phyloP scores from a whole-genome alignment of 1,140 invertebrate species.

The Drosophila elegans region DNA sequence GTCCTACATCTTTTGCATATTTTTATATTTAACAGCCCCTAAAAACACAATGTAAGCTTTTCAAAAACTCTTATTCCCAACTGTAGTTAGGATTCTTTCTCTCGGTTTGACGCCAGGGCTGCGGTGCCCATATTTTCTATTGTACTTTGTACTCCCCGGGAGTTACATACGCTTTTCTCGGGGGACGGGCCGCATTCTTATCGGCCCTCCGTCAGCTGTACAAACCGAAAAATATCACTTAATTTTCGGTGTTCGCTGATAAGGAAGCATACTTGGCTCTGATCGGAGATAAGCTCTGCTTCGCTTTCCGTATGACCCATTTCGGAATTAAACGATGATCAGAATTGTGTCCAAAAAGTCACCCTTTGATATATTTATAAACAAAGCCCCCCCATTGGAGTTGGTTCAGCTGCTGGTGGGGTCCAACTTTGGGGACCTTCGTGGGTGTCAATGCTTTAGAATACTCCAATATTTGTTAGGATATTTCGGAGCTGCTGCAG shows the following conservation, averaged over 20 bases:
- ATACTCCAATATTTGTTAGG: constrained; percentile 25
- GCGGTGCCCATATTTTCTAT: too few relatives aligned
- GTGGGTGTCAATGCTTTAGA: constrained; percentile 9
- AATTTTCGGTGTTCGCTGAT: constrained; percentile 61
- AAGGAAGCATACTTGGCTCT: constrained; percentile 36
- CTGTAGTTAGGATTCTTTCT: too few relatives aligned
- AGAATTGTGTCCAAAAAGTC: constrained; percentile 5
- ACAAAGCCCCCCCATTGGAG: constrained; percentile 16
- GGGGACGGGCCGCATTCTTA: constrained; percentile 10
- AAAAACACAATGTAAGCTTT: background rate
- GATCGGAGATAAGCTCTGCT: constrained; percentile 32
- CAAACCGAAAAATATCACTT: constrained; percentile 70
- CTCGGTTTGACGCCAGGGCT: too few relatives aligned
- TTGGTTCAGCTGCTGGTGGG: constrained; percentile 23
- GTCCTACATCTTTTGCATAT: background rate
- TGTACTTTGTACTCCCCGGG: constrained; percentile 5
- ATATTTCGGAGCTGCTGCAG: constrained; percentile 23
- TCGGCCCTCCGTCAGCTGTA: constrained; percentile 57
- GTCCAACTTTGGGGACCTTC: constrained; percentile 9
- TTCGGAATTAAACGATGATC: constrained; percentile 22
- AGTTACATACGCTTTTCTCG: constrained; percentile 5
- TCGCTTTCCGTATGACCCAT: constrained; percentile 34
- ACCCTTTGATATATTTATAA: constrained; percentile 9
- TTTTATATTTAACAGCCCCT: background rate
- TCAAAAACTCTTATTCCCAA: background rate